Evolutionary conservation across 2,113 vertebrate species (phyloP).

Genomic region (Ailuropoda melanoleuca): DNA sequence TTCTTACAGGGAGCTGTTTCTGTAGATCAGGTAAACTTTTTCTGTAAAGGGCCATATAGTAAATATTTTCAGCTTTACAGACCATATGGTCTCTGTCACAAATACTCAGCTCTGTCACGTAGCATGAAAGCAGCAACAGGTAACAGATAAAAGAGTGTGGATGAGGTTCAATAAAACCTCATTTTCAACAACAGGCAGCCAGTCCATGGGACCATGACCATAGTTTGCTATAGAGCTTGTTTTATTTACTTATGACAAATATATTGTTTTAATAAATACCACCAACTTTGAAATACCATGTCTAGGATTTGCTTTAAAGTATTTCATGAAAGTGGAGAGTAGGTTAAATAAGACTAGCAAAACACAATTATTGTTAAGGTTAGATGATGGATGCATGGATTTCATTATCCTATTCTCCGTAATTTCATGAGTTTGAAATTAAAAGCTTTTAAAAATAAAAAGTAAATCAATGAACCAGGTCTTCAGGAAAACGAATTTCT

Average conservation of each 20-base stretch:
- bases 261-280: neutral
- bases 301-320: conserved; percentile 34
- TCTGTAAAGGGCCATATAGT: neutral
- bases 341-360: conserved; percentile 15
- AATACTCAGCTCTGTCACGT: conserved; percentile 1
- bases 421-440: conserved; percentile 29
- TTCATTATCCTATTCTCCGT: neutral
- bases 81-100: neutral
- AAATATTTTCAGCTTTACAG: conserved; percentile 34
- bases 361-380: neutral
- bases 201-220: neutral
- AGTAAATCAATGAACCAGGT: conserved; percentile 4
- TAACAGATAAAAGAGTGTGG: neutral
- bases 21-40: neutral
- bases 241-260: neutral
- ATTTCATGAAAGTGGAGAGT: neutral
- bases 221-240: neutral
- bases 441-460: neutral
- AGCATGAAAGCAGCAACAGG: neutral
- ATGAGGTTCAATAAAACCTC: neutral
- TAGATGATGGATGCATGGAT: neutral
- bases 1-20: conserved; percentile 27
- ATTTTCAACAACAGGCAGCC: neutral
- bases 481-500: neutral
- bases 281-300: conserved; percentile 5